A percentile compares a stretch with the other conserved stretches of the same genome.
Conservation (phyloP, 2,797 vertebrate genomes). For the Pitangus sulphuratus region DNA sequence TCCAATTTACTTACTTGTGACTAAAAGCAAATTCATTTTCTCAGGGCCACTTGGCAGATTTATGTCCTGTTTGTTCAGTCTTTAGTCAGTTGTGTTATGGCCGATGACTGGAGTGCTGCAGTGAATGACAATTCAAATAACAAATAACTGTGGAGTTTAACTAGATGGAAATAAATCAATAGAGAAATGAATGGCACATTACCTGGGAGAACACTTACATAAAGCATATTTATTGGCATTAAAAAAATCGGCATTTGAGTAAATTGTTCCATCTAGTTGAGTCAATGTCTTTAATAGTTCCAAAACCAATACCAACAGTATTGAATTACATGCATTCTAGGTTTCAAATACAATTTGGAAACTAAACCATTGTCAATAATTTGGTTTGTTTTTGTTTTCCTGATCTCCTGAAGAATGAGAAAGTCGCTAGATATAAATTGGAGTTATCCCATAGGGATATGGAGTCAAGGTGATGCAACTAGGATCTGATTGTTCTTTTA, state of each 20-base stretch:
- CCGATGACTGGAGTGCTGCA: background rate
- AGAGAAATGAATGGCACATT: background rate
- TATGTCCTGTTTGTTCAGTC: background rate
- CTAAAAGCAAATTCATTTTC: background rate
- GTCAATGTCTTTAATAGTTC: background rate
- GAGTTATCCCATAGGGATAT: background rate
- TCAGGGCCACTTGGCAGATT: background rate
- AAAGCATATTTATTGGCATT: background rate
- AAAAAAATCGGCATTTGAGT: background rate
- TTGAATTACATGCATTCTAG: background rate
- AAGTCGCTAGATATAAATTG: background rate
- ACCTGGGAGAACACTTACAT: background rate
- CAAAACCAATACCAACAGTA: background rate
- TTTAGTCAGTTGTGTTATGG: background rate
- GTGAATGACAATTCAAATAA: background rate
- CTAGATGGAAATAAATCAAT: background rate
- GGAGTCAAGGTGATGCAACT: background rate
- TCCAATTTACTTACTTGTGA: background rate
- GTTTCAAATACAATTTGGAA: background rate
- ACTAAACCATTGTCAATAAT: background rate
- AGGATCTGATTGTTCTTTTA: background rate
- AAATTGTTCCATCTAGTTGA: background rate
- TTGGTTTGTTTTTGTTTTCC: background rate
- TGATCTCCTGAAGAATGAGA: background rate
- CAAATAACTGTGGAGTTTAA: background rate